Base-by-base conservation (phyloP, 2,797 vertebrate genomes). In the Acestrorhynchus altus region DNA sequence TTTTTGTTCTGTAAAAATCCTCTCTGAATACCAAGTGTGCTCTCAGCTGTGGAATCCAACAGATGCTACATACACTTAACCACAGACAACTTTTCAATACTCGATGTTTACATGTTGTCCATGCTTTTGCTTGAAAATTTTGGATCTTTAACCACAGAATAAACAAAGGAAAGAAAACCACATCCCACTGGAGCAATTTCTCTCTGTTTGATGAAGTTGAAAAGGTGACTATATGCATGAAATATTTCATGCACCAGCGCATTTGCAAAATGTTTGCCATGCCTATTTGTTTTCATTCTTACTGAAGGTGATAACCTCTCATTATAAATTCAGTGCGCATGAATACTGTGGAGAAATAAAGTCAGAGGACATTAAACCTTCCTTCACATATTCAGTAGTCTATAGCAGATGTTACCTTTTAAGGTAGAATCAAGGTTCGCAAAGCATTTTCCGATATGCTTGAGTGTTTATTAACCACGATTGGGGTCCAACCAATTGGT, bases 1-100 rank as follows among this genome's bases (percentile, higher is more conserved):
- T 80, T 85, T n/a, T 73, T 85, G 77, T 81, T 84, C 67, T 78
- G 71, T 63, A 81, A 75, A 81, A 81, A 63, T 72, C 64, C 20
- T 64, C 74, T 83, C 61, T 76, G 81, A 86, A 84, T 84, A 73
- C 75, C 65, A 81, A 85, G 65, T 54, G 46, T 54, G 31, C 72
- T 70, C 74, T 80, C 24, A 57, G 74, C 74, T 83, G 72, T 52
- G 59, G 63, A 74, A 84, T 83, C 75, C 72, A 74, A 66, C 67
- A 78, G 57, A 42, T 40, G 18, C 52, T 12, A 20, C 74, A 67
- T 72, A 59, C n/a, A 56, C 51, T 82, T 69, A 46, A 42, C 40
- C 60, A 47, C 51, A 16, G 65, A 40, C 31, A 65, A 57, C 71
- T 81, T 78, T n/a, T 46, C 31, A 54, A 18, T 51, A 10, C 46